Percentiles rank a stretch among this genome's conserved stretches.
These are phyloP conservation scores for Steinernema carpocapsae DNA, from an alignment of 2,888 invertebrate species.

Conservation along the genomic window DNA sequence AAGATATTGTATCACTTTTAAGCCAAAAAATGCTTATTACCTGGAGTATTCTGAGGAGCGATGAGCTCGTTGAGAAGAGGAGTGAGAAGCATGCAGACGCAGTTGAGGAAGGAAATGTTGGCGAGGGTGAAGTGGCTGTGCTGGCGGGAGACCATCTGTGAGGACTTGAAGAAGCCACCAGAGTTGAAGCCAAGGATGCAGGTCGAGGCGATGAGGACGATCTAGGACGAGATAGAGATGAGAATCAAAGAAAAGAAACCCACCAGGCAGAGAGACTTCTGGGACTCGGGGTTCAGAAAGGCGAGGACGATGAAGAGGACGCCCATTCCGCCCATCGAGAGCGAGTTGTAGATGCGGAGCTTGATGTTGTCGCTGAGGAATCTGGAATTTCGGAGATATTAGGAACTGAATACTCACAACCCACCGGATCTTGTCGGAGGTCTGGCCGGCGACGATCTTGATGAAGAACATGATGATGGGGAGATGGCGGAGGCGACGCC, in stretches of 20 bases:
- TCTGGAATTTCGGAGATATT: constrained; percentile 19
- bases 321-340: constrained; percentile 63
- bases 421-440: constrained; percentile 56
- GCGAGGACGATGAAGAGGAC: constrained; percentile 61
- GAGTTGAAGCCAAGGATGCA: constrained; percentile 68
- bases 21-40: constrained; percentile 34
- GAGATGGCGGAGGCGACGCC: constrained; percentile 67
- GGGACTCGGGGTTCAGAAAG: constrained; percentile 45
- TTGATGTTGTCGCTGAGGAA: constrained; percentile 62
- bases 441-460: constrained; percentile 65
- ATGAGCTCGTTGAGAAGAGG: constrained; percentile 59
- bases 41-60: constrained; percentile 53
- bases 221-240: too few species aligned
- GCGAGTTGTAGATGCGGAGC: constrained; percentile 62
- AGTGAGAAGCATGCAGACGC: constrained; percentile 65
- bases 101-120: constrained; percentile 64
- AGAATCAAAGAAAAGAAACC: too few species aligned
- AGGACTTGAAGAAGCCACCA: constrained; percentile 64
- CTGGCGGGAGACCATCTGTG: constrained; percentile 62
- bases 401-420: background rate
- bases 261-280: constrained; percentile 52
- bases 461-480: constrained; percentile 65
- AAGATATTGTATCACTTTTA: too few species aligned
- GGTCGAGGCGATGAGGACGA: constrained; percentile 61
- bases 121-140: constrained; percentile 67